phyloP scores from a whole-genome alignment of 2,113 vertebrate species.

The Rattus rattus region DNA sequence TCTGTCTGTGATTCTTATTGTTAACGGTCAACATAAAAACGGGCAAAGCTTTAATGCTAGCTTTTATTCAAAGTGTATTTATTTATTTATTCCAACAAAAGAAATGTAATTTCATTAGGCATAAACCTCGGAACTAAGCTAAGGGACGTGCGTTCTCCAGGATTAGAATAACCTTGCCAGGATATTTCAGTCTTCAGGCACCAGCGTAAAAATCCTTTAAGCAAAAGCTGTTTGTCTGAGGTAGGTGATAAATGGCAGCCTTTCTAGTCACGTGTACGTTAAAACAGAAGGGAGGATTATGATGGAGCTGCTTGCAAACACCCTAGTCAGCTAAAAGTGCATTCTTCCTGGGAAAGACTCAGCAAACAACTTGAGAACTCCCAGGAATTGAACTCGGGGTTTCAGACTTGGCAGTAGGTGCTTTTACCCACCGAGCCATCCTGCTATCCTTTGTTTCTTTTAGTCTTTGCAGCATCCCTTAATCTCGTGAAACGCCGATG shows the following conservation, averaged over 20 bases:
- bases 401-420: not conserved
- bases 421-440: not conserved
- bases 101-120: conserved; percentile 63
- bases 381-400: not conserved
- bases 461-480: not conserved
- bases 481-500: not conserved
- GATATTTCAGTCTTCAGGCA: conserved; percentile 16
- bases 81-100: conserved; percentile 50
- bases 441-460: not conserved
- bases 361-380: not conserved
- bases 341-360: not conserved
- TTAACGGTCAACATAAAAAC: conserved; percentile 75
- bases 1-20: conserved; percentile 78
- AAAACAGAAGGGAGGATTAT: conserved; percentile 60
- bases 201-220: conserved; percentile 59
- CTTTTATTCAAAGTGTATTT: conserved; percentile 76
- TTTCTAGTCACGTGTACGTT: conserved; percentile 55
- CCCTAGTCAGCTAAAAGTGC: conserved; percentile 47
- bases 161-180: not conserved
- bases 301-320: conserved; percentile 41
- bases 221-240: not conserved
- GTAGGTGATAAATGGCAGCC: conserved; percentile 27
- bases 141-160: conserved; percentile 1
- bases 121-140: not conserved
- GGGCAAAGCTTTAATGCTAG: conserved; percentile 55